phyloP scores from a whole-genome alignment of 2,797 vertebrate species.

The Rhynchonycteris naso region DNA sequence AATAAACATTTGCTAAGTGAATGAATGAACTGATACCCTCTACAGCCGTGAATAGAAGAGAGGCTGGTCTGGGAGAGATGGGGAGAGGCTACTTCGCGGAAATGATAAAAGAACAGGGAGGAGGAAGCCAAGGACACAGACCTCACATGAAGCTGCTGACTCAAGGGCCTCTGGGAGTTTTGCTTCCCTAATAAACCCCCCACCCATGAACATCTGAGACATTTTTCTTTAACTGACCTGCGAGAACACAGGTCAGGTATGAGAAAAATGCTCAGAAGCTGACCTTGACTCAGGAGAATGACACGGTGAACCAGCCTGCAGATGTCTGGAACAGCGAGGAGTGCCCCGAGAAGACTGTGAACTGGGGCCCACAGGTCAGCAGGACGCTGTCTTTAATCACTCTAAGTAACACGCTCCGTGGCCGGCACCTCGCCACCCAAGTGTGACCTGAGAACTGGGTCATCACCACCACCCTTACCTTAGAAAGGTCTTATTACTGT shows the following conservation, averaged over 20 bases:
- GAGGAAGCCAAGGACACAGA: conserved; percentile 10
- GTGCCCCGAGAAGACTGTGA: background rate
- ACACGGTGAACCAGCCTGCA: background rate
- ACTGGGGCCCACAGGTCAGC: background rate
- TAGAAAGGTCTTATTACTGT: conserved; percentile 9
- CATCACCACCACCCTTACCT: background rate
- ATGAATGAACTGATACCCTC: background rate
- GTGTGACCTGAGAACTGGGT: background rate
- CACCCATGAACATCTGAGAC: conserved; percentile 12
- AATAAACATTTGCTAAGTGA: background rate
- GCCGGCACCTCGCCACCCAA: background rate
- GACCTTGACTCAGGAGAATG: conserved; percentile 38
- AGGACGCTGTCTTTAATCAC: background rate
- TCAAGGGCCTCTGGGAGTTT: conserved; percentile 15
- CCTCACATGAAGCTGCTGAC: conserved; percentile 60
- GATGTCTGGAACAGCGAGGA: conserved; percentile 24
- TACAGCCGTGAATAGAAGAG: background rate
- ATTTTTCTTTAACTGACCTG: conserved; percentile 62
- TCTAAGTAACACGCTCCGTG: background rate
- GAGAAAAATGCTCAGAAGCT: conserved; percentile 63
- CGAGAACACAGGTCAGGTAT: conserved; percentile 49
- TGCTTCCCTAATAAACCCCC: background rate
- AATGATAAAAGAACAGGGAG: background rate
- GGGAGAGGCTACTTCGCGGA: background rate
- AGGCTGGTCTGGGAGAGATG: background rate